These are phyloP conservation scores for Axis porcinus DNA, from an alignment of 2,113 vertebrate genomes.

Conservation along the genomic window DNA sequence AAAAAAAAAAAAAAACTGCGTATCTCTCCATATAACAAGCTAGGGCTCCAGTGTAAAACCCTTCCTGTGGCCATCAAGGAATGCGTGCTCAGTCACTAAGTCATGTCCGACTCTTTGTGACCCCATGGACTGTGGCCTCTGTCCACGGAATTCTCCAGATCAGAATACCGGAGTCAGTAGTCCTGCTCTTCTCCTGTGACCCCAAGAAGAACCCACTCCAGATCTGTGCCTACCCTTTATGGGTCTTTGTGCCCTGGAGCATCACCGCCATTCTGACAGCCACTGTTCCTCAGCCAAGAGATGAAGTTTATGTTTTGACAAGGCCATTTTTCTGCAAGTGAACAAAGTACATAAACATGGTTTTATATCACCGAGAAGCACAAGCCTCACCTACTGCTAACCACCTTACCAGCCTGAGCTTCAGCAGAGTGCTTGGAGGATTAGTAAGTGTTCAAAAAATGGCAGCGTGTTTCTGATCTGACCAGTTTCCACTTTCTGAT, in stretches of 20 bases:
- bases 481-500: not conserved
- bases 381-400: no score
- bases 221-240: not conserved
- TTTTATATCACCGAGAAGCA: not conserved
- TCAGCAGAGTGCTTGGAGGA: not conserved
- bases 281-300: not conserved
- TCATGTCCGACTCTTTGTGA: not conserved
- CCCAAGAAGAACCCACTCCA: not conserved
- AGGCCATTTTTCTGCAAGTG: not conserved
- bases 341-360: not conserved
- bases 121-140: not conserved
- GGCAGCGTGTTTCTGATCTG: not conserved
- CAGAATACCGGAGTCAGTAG: not conserved
- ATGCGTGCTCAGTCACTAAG: not conserved
- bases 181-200: not conserved
- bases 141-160: not conserved
- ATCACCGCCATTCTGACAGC: no score
- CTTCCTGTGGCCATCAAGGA: not conserved
- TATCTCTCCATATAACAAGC: not conserved
- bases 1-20: no score
- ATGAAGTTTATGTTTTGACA: not conserved
- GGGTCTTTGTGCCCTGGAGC: not conserved
- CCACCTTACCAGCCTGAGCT: not conserved
- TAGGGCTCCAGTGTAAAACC: not conserved
- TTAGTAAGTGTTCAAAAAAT: not conserved